A percentile compares a stretch with the other conserved stretches of the same genome.
Conservation (phyloP, 2,797 vertebrate species). For the Anguilla marmorata region DNA sequence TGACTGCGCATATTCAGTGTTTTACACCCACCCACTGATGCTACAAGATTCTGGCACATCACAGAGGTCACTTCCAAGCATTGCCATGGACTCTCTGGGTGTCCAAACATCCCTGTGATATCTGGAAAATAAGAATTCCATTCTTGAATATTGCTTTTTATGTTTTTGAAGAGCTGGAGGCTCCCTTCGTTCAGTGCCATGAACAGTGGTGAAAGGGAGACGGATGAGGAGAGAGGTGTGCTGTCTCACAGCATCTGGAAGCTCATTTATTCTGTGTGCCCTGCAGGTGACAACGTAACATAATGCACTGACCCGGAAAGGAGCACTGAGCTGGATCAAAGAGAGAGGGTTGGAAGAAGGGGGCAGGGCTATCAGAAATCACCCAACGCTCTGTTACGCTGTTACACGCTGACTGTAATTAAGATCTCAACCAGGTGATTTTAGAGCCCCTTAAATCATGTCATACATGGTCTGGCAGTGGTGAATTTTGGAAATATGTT, state of each 20-base stretch:
- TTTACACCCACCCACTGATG: neutral
- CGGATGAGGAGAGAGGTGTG: slow-evolving; percentile 14
- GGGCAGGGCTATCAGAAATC: neutral
- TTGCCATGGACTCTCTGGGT: neutral
- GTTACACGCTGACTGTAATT: neutral
- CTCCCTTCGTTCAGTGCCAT: slow-evolving; percentile 3
- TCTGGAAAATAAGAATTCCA: slow-evolving; percentile 20
- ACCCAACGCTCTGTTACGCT: neutral
- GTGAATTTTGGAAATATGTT: neutral
- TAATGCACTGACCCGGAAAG: neutral
- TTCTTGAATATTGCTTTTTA: slow-evolving; percentile 31
- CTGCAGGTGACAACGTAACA: slow-evolving; percentile 10
- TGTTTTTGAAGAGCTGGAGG: slow-evolving; percentile 22
- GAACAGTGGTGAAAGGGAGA: slow-evolving; percentile 6
- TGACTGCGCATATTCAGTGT: neutral
- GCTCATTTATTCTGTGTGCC: slow-evolving; percentile 29
- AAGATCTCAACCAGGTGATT: neutral
- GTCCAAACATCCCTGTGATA: slow-evolving; percentile 2
- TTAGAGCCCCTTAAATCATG: neutral
- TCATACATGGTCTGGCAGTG: neutral
- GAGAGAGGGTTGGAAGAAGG: neutral
- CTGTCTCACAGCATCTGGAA: slow-evolving; percentile 17
- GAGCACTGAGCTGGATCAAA: neutral
- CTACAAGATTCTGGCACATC: slow-evolving; percentile 12
- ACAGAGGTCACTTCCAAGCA: neutral